phyloP scores from a whole-genome alignment of 2,888 invertebrate genomes.

The Aphodius granarius region DNA sequence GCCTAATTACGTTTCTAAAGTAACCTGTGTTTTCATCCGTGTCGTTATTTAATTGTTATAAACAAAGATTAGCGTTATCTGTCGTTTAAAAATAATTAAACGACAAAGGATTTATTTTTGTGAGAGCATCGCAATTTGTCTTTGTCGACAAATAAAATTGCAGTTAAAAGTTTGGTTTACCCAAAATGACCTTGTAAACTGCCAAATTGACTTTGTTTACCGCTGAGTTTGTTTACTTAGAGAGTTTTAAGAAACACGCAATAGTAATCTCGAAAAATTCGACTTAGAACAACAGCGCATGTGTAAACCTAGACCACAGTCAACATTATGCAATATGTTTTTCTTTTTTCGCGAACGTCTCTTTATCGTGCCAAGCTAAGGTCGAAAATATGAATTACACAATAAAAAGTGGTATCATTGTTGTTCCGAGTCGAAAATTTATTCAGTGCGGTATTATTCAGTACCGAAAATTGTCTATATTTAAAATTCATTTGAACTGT shows the following conservation, averaged over 20 bases:
- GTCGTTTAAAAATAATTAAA: background rate
- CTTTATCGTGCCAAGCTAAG: background rate
- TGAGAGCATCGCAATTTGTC: background rate
- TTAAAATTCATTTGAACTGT: background rate
- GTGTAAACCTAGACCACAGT: background rate
- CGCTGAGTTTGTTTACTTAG: background rate
- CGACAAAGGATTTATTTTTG: background rate
- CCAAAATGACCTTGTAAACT: background rate
- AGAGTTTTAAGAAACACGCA: background rate
- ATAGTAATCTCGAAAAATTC: background rate
- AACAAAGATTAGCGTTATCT: background rate
- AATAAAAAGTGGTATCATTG: background rate
- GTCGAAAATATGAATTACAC: background rate
- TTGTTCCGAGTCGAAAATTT: background rate
- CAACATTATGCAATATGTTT: background rate
- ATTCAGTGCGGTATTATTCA: background rate
- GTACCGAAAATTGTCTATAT: background rate
- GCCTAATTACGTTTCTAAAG: background rate
- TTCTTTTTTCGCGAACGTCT: no score
- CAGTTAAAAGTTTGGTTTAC: no score
- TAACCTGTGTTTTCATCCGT: background rate
- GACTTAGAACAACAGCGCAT: background rate
- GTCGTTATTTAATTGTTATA: background rate
- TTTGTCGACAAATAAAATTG: no score
- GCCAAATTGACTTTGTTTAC: background rate